Percentiles rank a stretch among this genome's conserved stretches.
phyloP scores from a whole-genome alignment of 2,888 invertebrate species.

The Stenodera caucasica region DNA sequence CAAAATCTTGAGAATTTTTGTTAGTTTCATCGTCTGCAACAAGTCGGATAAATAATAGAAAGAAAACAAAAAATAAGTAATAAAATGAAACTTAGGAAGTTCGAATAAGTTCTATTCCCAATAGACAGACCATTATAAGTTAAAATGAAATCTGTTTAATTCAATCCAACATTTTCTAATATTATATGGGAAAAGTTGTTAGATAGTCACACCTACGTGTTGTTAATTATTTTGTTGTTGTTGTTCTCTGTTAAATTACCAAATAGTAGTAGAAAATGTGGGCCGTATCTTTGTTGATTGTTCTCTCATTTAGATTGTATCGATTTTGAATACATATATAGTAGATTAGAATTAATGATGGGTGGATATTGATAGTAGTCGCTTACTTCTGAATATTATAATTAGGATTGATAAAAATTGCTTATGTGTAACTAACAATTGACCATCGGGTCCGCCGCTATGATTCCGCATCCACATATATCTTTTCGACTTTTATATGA shows the following conservation, averaged over 20 bases:
- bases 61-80: background rate
- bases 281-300: constrained; percentile 17
- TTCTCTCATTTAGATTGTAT: constrained; percentile 13
- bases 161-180: background rate
- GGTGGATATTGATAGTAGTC: background rate
- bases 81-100: too few species aligned
- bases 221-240: background rate
- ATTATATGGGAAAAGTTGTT: too few species aligned
- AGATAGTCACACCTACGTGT: background rate
- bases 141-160: too few species aligned
- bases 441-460: background rate
- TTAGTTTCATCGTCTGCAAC: background rate
- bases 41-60: background rate
- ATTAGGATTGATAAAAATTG: background rate
- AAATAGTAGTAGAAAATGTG: constrained; percentile 13
- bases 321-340: constrained; percentile 28
- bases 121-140: too few species aligned
- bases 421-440: background rate
- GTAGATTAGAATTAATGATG: constrained; percentile 27
- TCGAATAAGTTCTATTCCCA: too few species aligned
- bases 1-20: background rate
- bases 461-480: constrained; percentile 23
- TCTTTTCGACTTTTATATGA: constrained; percentile 35
- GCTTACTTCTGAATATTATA: background rate
- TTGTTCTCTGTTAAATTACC: background rate